Conservation (phyloP, 1,140 invertebrate genomes). For the Tetramorium alpestre region DNA sequence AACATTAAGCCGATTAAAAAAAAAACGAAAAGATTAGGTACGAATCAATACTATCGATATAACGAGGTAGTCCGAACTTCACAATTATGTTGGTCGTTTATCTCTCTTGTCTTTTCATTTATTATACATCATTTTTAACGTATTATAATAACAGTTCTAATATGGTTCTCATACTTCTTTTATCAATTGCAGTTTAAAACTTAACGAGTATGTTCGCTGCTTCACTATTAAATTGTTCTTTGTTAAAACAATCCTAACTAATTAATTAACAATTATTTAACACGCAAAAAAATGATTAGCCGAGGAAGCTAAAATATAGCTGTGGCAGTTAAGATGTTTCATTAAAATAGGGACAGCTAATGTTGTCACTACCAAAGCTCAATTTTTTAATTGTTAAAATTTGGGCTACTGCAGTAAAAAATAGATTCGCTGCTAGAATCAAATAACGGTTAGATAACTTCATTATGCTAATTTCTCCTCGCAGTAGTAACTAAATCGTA, state of each 20-base stretch:
- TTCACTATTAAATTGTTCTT: not conserved
- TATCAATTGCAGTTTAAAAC: not conserved
- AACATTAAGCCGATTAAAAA: conserved; percentile 27
- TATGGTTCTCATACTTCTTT: not conserved
- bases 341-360: too few species aligned
- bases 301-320: too few species aligned
- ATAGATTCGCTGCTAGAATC: too few species aligned
- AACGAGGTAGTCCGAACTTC: not conserved
- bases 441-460: too few species aligned
- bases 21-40: not conserved
- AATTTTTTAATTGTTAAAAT: too few species aligned
- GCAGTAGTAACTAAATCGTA: too few species aligned
- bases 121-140: not conserved
- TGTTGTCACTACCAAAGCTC: too few species aligned
- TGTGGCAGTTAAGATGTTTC: too few species aligned
- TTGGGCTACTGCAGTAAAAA: too few species aligned
- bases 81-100: not conserved
- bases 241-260: not conserved
- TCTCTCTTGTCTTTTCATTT: not conserved
- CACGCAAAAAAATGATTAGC: too few species aligned
- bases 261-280: conserved; percentile 10
- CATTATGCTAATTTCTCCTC: too few species aligned
- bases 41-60: not conserved
- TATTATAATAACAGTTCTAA: not conserved
- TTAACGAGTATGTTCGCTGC: not conserved